These are phyloP conservation scores for Pissodes strobi DNA, from an alignment of 1,140 invertebrate genomes.

Conservation along the genomic window DNA sequence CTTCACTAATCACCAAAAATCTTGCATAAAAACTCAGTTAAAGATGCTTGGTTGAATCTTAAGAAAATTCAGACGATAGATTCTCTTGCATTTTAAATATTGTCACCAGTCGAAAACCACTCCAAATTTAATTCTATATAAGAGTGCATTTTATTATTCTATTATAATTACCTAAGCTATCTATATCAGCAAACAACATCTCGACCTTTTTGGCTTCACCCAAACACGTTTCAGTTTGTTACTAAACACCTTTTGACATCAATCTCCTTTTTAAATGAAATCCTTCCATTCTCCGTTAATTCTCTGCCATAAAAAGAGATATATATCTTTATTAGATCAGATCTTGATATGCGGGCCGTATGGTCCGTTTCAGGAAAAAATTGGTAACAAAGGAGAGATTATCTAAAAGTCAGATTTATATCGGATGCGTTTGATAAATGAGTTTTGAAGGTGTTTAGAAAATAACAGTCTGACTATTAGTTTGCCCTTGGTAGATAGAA, in stretches of 20 bases:
- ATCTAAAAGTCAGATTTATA: slow-evolving; percentile 28
- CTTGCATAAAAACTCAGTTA: too few relatives aligned
- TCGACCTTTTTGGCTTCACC: slow-evolving; percentile 8
- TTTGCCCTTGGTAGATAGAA: slow-evolving; percentile 1
- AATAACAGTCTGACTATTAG: neutral
- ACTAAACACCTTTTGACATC: slow-evolving; percentile 32
- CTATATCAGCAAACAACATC: slow-evolving; percentile 9
- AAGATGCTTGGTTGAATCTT: too few relatives aligned
- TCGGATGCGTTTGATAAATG: slow-evolving; percentile 19
- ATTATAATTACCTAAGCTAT: too few relatives aligned
- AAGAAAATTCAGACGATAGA: too few relatives aligned
- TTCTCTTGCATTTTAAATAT: too few relatives aligned
- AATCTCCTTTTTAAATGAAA: slow-evolving; percentile 23
- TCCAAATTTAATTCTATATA: too few relatives aligned
- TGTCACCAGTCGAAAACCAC: too few relatives aligned
- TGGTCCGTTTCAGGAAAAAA: slow-evolving; percentile 21
- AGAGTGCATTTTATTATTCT: too few relatives aligned
- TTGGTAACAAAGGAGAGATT: slow-evolving; percentile 22
- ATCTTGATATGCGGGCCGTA: slow-evolving; percentile 23
- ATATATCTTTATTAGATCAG: slow-evolving; percentile 31
- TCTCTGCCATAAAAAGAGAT: slow-evolving; percentile 19
- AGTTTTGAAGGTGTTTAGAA: slow-evolving; percentile 18
- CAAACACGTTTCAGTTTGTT: slow-evolving; percentile 23
- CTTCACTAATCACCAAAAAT: too few relatives aligned
- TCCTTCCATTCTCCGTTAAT: slow-evolving; percentile 26